Percentiles rank a stretch among this genome's conserved stretches.
These are phyloP conservation scores for Catocala nupta DNA, from an alignment of 2,888 invertebrate genomes.

Conservation along the genomic window DNA sequence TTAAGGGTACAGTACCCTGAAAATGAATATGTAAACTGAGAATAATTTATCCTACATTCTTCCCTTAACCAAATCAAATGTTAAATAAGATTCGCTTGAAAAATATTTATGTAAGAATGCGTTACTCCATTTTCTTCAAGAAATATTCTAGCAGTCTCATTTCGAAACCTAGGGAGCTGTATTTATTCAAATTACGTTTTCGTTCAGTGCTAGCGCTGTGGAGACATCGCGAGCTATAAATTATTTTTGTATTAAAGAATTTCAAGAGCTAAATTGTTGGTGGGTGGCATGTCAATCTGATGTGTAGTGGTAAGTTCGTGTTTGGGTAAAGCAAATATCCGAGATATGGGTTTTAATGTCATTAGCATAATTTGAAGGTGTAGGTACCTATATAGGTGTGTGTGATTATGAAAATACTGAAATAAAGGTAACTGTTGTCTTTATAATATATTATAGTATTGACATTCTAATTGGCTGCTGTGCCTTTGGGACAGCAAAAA, in stretches of 20 bases:
- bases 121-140: conserved; percentile 32
- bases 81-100: conserved; percentile 37
- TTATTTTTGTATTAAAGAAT: conserved; percentile 37
- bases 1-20: not conserved
- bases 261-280: not conserved
- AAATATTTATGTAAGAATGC: conserved; percentile 42
- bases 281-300: not conserved
- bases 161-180: conserved; percentile 37
- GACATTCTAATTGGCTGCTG: too few relatives aligned
- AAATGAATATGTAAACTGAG: conserved; percentile 17
- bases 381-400: too few relatives aligned
- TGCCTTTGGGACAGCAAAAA: too few relatives aligned
- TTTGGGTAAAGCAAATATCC: not conserved
- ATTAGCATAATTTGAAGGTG: too few relatives aligned
- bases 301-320: not conserved
- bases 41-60: conserved; percentile 2
- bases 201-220: conserved; percentile 25
- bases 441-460: too few relatives aligned
- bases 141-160: conserved; percentile 37
- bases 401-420: too few relatives aligned
- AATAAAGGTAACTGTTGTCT: too few relatives aligned
- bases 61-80: conserved; percentile 20
- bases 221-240: conserved; percentile 38
- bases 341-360: not conserved
- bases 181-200: conserved; percentile 49